phyloP scores from a whole-genome alignment of 2,888 invertebrate species.

The Elysia crispata region DNA sequence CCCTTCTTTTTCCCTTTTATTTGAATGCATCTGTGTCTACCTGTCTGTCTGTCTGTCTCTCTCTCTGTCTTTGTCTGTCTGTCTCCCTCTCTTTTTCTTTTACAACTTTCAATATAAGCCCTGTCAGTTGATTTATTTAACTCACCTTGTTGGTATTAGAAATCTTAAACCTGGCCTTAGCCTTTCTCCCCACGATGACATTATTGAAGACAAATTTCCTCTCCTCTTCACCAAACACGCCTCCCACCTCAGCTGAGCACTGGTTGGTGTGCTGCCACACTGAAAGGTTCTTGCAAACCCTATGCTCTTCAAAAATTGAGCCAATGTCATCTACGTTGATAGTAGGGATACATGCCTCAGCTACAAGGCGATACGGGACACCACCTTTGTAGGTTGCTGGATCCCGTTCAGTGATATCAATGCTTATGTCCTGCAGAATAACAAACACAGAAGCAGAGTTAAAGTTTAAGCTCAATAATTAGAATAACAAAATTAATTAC shows the following conservation, averaged over 20 bases:
- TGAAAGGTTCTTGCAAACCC: conserved; percentile 75
- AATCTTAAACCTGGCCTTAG: conserved; percentile 77
- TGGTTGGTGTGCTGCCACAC: conserved; percentile 72
- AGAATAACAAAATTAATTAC: too few species aligned
- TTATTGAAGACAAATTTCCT: conserved; percentile 77
- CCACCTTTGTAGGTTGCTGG: conserved; percentile 72
- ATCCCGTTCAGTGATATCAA: conserved; percentile 76
- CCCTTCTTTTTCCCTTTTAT: too few species aligned
- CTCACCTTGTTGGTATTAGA: conserved; percentile 74
- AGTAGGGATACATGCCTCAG: conserved; percentile 76
- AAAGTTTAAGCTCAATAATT: too few species aligned
- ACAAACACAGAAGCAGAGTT: neutral
- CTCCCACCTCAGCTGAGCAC: conserved; percentile 70
- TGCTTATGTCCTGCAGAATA: conserved; percentile 70
- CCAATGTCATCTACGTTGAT: conserved; percentile 75
- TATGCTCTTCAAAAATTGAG: conserved; percentile 78
- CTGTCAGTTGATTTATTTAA: neutral
- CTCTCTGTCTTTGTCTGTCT: too few species aligned
- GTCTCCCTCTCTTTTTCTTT: too few species aligned
- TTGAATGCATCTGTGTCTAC: too few species aligned
- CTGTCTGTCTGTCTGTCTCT: too few species aligned
- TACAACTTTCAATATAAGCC: too few species aligned
- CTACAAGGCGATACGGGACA: conserved; percentile 75
- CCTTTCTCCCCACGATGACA: conserved; percentile 76
- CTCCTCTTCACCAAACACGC: conserved; percentile 77